phyloP scores from a whole-genome alignment of 92 coral and sea anemone genomes.

The Porites evermanni region DNA sequence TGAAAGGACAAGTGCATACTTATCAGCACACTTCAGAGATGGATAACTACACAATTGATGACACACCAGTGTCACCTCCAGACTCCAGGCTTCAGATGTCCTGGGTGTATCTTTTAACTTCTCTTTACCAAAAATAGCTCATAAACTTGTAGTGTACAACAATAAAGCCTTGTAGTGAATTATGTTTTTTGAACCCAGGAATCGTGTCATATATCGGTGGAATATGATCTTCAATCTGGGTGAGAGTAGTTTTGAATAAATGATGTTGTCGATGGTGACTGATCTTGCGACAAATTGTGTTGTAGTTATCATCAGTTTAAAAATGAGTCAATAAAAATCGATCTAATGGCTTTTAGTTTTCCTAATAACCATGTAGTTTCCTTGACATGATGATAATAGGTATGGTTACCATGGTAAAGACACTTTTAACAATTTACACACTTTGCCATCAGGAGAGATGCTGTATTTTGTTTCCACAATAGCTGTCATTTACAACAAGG shows the following conservation, averaged over 20 bases:
- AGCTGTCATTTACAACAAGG: conserved; percentile 81
- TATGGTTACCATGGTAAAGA: conserved; percentile 90
- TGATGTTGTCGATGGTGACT: too few species aligned
- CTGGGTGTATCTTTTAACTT: conserved; percentile 87
- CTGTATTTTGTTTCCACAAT: conserved; percentile 84
- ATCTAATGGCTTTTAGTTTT: too few species aligned
- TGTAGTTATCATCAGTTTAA: too few species aligned
- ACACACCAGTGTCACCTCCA: conserved; percentile 69
- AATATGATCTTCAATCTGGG: too few species aligned
- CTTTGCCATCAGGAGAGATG: conserved; percentile 88
- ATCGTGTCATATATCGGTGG: too few species aligned
- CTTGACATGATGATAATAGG: conserved; percentile 59
- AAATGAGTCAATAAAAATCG: too few species aligned
- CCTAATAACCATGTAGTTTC: not conserved
- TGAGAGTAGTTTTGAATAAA: too few species aligned
- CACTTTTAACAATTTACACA: conserved; percentile 72
- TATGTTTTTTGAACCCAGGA: too few species aligned
- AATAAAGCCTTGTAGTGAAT: too few species aligned
- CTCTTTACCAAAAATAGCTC: too few species aligned
- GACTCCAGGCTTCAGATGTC: conserved; percentile 70
- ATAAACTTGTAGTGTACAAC: too few species aligned
- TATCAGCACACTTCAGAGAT: conserved; percentile 81
- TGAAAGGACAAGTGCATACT: conserved; percentile 75
- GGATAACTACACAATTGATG: conserved; percentile 54
- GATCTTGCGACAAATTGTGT: too few species aligned